Base-by-base conservation (phyloP, 2,113 vertebrate species). In the Salvator merianae region DNA sequence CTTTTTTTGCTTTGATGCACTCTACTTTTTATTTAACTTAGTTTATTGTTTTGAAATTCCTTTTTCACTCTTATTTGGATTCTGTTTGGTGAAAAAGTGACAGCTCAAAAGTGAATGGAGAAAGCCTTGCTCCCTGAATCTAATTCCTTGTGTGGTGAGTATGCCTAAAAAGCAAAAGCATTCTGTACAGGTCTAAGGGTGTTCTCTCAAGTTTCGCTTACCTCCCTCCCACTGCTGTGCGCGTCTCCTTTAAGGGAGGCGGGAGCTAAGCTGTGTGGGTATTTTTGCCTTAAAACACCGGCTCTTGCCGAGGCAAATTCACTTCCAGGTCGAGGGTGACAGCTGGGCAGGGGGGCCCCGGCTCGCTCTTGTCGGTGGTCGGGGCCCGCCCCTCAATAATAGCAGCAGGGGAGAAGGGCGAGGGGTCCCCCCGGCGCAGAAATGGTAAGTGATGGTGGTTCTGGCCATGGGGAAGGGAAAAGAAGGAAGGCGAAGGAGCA, bases 161-260 rank as follows among this genome's bases (percentile, higher is more conserved):
- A n/a, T 26, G 8, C 50, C 28, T 40, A 3, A 55, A 5, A 50
- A 34, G 72, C 30, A 22, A 24, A 47, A 7, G 40, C 40, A 68
- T 43, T 66, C 72, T 68, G 72, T 26, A 34, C 22, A 34, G 73
- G 24, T 47, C 43, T 47, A 7, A 47, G 43, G 43, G 43, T 47
- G 43, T 47, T 47, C 10, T 47, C 10, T 9, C 43, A 47, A n/a
- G n/a, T n/a, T n/a, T n/a, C n/a, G n/a, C 28, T 18, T 1, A 22
- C 53, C 50, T 55, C 14, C 28, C 30, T 5, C 3, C 14, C 24
- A 13, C 47, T 20, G 5, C 10, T 16, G 13, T 59, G 68, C 76
- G 6, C 91, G 92, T 91, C 71, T 77, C 91, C 94, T 94, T 94
- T 94, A 94, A 94, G 62, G 85, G 88, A 85, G 91, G 88, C 89